Base-by-base conservation (phyloP, 2,888 invertebrate genomes). In the Zaprionus lineosus region DNA sequence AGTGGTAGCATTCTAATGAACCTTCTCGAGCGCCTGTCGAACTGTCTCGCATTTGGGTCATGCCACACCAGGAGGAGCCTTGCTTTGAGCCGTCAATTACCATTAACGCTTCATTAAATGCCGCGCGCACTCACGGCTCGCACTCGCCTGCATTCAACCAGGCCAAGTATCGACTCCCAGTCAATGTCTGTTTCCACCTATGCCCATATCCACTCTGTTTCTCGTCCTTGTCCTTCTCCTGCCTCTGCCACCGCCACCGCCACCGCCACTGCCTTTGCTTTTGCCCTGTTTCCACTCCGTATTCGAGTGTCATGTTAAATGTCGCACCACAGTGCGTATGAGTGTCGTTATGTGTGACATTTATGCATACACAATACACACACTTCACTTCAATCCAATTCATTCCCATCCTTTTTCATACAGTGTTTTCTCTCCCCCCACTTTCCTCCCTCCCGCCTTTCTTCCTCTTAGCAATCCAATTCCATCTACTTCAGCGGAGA, bases 71-170 rank as follows among this genome's bases (percentile, higher is more conserved):
- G 46, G 15, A 29, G 61, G 43, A 44, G 77, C 53, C 62, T 52
- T 62, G 47, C 75, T 33, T 79, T 69, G 65, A 76, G 83, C 51
- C 78, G 78, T 86, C 81, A 82, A 82, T 82, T 82, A 84, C 72
- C 86, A 82, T 86, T 82, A 78, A 86, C 72, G 86, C 86, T 82
- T 82, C 86, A 82, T 82, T 82, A 86, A 82, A 76, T 66, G 61
- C 60, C 77, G 60, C 64, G 58, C 61, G 46, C 65, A n/a, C 8
- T n/a, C n/a, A n/a, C n/a, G n/a, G 63, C 44, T 58, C 48, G 15
- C 33, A 24, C 41, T 16, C n/a, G 41, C 4, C 50, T 43, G 58
- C 44, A 36, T 68, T 50, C 60, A 53, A 50, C 11, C 51, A 55
- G 74, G 58, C 55, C 64, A 64, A 74, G 53, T 44, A 39, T 41